phyloP scores from a whole-genome alignment of 2,888 invertebrate genomes.

The Clanis bilineata region DNA sequence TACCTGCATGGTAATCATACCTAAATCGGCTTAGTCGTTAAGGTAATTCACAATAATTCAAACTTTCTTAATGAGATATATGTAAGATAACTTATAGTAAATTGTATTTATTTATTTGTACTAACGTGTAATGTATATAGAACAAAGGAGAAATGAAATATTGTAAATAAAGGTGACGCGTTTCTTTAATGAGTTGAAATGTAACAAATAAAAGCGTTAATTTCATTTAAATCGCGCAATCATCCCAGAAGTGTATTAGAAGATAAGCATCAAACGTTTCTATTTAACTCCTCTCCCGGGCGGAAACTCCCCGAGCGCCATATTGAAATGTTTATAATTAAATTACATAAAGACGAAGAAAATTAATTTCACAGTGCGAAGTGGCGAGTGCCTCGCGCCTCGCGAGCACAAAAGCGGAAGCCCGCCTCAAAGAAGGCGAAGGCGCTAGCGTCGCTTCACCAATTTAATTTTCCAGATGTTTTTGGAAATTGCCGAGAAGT shows the following conservation, averaged over 20 bases:
- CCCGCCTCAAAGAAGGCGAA: slow-evolving; percentile 68
- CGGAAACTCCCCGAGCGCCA: slow-evolving; percentile 80
- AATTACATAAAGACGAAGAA: slow-evolving; percentile 83
- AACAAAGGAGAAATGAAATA: neutral
- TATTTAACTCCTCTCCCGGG: slow-evolving; percentile 78
- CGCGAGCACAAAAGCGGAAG: slow-evolving; percentile 67
- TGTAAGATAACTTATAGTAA: too few species aligned
- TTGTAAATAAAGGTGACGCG: neutral
- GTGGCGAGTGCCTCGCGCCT: slow-evolving; percentile 59
- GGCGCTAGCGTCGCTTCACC: slow-evolving; percentile 63
- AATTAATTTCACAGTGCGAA: slow-evolving; percentile 81
- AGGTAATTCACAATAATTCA: too few species aligned
- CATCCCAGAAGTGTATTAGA: slow-evolving; percentile 78
- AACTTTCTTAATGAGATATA: too few species aligned
- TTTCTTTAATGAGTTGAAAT: slow-evolving; percentile 22
- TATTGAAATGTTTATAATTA: slow-evolving; percentile 83
- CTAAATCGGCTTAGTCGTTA: too few species aligned
- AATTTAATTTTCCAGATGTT: slow-evolving; percentile 81
- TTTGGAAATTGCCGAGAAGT: slow-evolving; percentile 77
- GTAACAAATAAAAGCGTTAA: slow-evolving; percentile 32
- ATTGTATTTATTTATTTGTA: too few species aligned
- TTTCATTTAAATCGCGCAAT: slow-evolving; percentile 73
- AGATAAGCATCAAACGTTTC: slow-evolving; percentile 82
- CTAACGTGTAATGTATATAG: too few species aligned
- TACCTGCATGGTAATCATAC: too few species aligned